Evolutionary conservation across 2,888 invertebrate species (phyloP).

Genomic region (Dolichopus griseipennis): DNA sequence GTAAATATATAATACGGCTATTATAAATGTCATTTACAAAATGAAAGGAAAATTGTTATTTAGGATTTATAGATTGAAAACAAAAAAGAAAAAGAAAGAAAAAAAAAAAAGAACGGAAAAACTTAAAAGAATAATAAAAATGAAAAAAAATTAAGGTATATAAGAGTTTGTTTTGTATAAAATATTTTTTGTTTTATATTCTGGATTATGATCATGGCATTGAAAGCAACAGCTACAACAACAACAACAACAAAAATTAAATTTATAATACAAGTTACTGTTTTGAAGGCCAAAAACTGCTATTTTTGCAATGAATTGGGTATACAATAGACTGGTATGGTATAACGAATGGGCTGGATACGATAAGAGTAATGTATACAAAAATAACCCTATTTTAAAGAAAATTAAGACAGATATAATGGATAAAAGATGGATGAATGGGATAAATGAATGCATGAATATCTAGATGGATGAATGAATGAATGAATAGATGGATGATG

Average conservation of each 20-base stretch:
- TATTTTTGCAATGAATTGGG: not conserved
- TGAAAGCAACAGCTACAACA: not conserved
- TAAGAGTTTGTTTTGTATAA: too few relatives aligned
- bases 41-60: not conserved
- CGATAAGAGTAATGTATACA: not conserved
- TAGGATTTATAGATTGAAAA: not conserved
- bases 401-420: too few relatives aligned
- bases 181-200: too few relatives aligned
- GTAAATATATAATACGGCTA: not conserved
- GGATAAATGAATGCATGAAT: too few relatives aligned
- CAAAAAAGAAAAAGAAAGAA: too few relatives aligned
- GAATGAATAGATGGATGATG: not conserved
- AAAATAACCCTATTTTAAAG: not conserved
- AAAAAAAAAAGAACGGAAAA: too few relatives aligned
- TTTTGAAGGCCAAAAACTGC: not conserved
- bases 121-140: too few relatives aligned
- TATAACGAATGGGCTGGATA: not conserved
- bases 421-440: not conserved
- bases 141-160: too few relatives aligned
- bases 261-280: too few relatives aligned
- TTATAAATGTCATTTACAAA: not conserved
- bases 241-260: not conserved
- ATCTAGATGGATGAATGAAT: too few relatives aligned
- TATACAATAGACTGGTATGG: not conserved
- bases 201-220: too few relatives aligned